Evolutionary conservation across 2,113 vertebrate genomes (phyloP), one percentile per base, ranked within the genome.

Genomic region (Oostethus manadensis): DNA sequence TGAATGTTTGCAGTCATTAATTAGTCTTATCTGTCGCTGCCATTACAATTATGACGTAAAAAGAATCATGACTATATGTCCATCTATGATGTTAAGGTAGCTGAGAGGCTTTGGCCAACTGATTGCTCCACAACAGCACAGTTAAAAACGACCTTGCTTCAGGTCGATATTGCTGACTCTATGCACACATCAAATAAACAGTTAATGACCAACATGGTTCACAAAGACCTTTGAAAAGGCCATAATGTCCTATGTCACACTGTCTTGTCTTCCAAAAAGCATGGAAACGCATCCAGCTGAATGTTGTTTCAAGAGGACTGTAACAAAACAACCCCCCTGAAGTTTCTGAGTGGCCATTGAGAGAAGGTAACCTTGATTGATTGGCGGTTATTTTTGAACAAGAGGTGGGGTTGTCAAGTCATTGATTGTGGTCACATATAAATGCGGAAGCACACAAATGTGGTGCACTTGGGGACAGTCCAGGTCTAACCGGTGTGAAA

Each of bases 351-450:
- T 73, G 50, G 42, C 22, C 43, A n/a, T 16, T 33, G 22, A 48
- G 56, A 29, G 49, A 23, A 1, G 46, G 10, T 26, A 23, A 13
- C 3, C 51, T n/a, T 11, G 10, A 21, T 55, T 66, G 55, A 68
- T 76, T 78, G 64, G 65, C 61, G 6, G 23, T 69, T 48, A 21
- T 40, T 66, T 56, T 23, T 1, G 38, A 7, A 18, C 38, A 42
- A 35, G 58, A 62, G 84, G 80, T 49, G 70, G 70, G n/a, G 56
- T 66, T 77, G 47, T 50, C 14, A 8, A 45, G 54, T 51, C 20
- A 35, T 43, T 8, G 43, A 7, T 2, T 11, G 20, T 53, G 21
- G 33, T 51, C 40, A 13, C 53, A 15, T 65, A 80, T 79, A 85
- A 80, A 78, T 74, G n/a, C 10, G 40, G 51, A 18, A 20, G 44